Base-by-base conservation (phyloP, 2,113 vertebrate species). In the Leptodactylus fuscus region DNA sequence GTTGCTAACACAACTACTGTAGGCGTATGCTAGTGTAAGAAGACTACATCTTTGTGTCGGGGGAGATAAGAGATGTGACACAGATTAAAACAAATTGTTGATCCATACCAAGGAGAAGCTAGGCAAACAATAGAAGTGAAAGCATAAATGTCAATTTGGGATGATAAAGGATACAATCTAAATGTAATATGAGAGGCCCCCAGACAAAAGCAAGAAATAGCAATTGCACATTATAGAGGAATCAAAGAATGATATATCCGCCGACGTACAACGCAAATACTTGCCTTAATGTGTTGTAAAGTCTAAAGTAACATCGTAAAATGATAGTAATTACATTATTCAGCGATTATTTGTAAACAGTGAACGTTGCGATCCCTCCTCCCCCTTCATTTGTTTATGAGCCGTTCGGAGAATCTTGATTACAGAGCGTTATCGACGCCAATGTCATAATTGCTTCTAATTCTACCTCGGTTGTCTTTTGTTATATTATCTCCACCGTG, bases 121-220 rank as follows among this genome's bases (percentile, higher is more conserved):
- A 87, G 92, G 92, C 94, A 94, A 96, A 97, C 95, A 96, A 95
- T 93, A 91, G 94, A 93, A 92, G 92, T 93, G 92, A 95, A 95
- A 96, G 94, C 94, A 96, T 95, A 96, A 96, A 96, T 92, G 94
- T 96, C 95, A 96, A 96, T 96, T 96, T 96, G 91, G 90, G 93
- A 96, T 96, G 95, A 96, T 95, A 93, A 95, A 96, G 91, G 94
- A 94, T 93, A 95, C 96, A 95, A 95, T 95, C 94, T 95, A 94
- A 95, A 95, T 94, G 94, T 93, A 95, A 95, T 94, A 93, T 89
- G 95, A 95, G 94, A 94, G 92, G 94, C 94, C 94, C 94, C 93
- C 90, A 94, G 94, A 96, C 92, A 94, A 94, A 94, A 93, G 91
- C 90, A 91, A 93, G 93, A 94, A 95, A 92, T 87, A 93, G 93